Evolutionary conservation across 2,888 invertebrate species (phyloP), one percentile per base, ranked within the genome.

Genomic region (Drosophila monieri): DNA sequence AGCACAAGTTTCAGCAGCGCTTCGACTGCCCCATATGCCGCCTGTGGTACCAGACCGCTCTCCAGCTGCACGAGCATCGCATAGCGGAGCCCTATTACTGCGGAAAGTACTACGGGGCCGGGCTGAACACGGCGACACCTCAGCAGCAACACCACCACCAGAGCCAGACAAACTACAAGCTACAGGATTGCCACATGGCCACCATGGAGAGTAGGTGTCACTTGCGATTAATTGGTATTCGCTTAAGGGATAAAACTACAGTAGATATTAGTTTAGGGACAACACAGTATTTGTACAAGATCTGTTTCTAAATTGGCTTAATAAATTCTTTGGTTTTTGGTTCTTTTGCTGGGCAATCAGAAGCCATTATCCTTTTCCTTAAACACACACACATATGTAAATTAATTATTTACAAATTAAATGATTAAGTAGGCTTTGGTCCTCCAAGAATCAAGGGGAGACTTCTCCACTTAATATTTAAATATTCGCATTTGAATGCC

Each of bases 1-100:
- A 87, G 15, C 89, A 90, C 65, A 86, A 88, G 49, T 88, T 88
- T 46, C 90, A 90, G 55, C 81, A 77, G 58, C 90, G 90, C 35
- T 90, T 69, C 61, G 89, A 90, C 76, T 90, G 89, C 18, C 86
- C 89, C 37, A 76, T 90, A 30, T 90, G 89, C 52, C 90, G 89
- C 2, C 62, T 88, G 56, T 90, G 90, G 85, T 90, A 90, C 55
- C 88, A 88, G 57, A 86, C 85, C n/a, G 78, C 88, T 6, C 35
- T 72, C n/a, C 89, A 90, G 56, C 55, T 90, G 56, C 89, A 90
- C 56, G 85, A 89, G 53, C 89, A 90, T 74, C 89, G 90, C 6
- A 18, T 88, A 52, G 80, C 81, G 15, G 88, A 89, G 6, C 90
- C 90, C n/a, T 89, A 89, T 55, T 88, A 88, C 55, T 90, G 89